Conservation (phyloP, 2,797 vertebrate genomes). For the Characodon lateralis region DNA sequence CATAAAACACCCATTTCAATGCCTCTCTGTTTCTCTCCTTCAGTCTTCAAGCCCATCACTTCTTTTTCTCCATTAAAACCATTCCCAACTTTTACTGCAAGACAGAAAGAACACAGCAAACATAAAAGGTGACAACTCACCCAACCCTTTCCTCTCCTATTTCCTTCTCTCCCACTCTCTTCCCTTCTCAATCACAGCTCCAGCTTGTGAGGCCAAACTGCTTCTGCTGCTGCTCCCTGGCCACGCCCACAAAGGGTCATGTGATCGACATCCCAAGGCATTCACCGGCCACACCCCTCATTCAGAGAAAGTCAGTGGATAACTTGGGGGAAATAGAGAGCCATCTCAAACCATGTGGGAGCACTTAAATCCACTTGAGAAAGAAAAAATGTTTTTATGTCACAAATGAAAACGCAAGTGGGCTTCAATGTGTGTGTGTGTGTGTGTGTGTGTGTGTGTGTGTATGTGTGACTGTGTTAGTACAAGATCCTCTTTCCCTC, state of each 20-base stretch:
- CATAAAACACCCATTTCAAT: conserved; percentile 12
- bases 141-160: conserved; percentile 71
- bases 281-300: conserved; percentile 74
- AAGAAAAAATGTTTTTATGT: conserved; percentile 9
- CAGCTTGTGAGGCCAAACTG: conserved; percentile 76
- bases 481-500: conserved; percentile 21
- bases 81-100: conserved; percentile 4
- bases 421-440: not conserved
- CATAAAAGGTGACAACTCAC: conserved; percentile 73
- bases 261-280: conserved; percentile 71
- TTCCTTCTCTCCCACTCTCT: conserved; percentile 59
- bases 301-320: conserved; percentile 74
- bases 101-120: conserved; percentile 45
- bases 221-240: conserved; percentile 57
- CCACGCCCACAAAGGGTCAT: conserved; percentile 75
- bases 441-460: not conserved
- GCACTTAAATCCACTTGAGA: conserved; percentile 15
- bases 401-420: not conserved
- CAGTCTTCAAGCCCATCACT: not conserved
- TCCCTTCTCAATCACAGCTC: conserved; percentile 76
- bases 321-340: conserved; percentile 47
- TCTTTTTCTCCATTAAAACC: not conserved
- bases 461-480: conserved; percentile 12
- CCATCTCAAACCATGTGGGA: conserved; percentile 26
- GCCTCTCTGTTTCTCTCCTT: not conserved